A percentile compares a stretch with the other conserved stretches of the same genome.
phyloP scores from a whole-genome alignment of 2,113 vertebrate species.

The Paraplagusia blochii region DNA sequence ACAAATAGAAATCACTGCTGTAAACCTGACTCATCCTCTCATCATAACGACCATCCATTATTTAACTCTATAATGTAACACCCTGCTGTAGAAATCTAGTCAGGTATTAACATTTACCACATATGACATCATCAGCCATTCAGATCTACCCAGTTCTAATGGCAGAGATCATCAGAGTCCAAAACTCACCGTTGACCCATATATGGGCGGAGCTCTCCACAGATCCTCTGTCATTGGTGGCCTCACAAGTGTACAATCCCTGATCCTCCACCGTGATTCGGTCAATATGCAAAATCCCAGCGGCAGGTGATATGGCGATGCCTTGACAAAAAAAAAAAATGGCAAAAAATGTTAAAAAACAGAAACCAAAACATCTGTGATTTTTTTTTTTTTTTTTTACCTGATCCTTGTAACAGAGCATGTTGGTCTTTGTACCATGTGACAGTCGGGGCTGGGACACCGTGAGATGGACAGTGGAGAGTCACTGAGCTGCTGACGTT shows the following conservation, averaged over 20 bases:
- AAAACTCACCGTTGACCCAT: constrained; percentile 82
- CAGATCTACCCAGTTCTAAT: constrained; percentile 1
- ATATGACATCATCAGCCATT: too few species aligned
- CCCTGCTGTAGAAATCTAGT: too few species aligned
- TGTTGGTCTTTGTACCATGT: constrained; percentile 91
- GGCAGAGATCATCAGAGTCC: constrained; percentile 8
- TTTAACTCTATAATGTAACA: too few species aligned
- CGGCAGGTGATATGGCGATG: constrained; percentile 83
- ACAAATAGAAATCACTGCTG: too few species aligned
- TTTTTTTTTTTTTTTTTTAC: constrained; percentile 68
- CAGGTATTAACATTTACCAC: too few species aligned
- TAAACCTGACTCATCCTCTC: too few species aligned
- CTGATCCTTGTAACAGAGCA: constrained; percentile 82
- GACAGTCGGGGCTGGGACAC: constrained; percentile 83
- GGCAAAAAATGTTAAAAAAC: background rate
- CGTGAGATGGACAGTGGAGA: constrained; percentile 79
- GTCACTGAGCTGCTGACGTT: constrained; percentile 85
- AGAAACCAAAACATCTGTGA: background rate
- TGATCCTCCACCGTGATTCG: constrained; percentile 88
- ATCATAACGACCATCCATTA: too few species aligned
- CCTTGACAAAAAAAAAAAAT: constrained; percentile 67
- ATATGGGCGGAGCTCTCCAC: constrained; percentile 85
- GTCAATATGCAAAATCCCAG: constrained; percentile 86
- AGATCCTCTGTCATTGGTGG: constrained; percentile 85
- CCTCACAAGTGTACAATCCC: constrained; percentile 87